Conservation (phyloP, 2,888 invertebrate species). For the Ferdinandea cuprea region DNA sequence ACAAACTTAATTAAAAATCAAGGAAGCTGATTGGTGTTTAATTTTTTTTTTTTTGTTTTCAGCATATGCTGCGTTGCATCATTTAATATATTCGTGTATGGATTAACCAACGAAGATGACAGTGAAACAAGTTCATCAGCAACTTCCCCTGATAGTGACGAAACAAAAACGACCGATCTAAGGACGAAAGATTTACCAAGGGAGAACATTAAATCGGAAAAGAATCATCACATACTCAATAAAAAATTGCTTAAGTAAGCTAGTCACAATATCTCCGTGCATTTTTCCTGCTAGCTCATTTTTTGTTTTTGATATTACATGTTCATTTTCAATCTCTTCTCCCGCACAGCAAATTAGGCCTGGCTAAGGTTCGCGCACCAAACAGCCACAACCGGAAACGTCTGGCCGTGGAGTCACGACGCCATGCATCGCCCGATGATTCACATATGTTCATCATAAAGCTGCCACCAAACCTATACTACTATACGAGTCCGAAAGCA, state of each 20-base stretch:
- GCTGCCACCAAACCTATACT: conserved; percentile 92
- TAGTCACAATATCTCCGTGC: conserved; percentile 20
- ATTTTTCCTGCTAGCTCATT: conserved; percentile 46
- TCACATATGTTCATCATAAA: conserved; percentile 94
- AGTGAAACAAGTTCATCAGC: conserved; percentile 62
- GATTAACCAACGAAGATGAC: conserved; percentile 69
- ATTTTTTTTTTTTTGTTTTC: conserved; percentile 63
- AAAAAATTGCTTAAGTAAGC: conserved; percentile 82
- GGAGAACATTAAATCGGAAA: conserved; percentile 66
- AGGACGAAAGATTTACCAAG: conserved; percentile 18
- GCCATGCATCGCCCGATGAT: conserved; percentile 88
- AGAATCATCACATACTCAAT: conserved; percentile 80
- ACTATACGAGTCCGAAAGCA: conserved; percentile 89
- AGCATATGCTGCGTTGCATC: conserved; percentile 79
- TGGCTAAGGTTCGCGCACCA: conserved; percentile 89
- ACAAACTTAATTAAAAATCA: conserved; percentile 46
- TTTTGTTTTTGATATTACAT: conserved; percentile 15
- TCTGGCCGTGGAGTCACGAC: conserved; percentile 89
- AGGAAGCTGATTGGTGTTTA: conserved; percentile 27
- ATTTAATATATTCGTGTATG: conserved; percentile 71
- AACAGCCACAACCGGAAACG: conserved; percentile 92
- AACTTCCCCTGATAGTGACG: conserved; percentile 50
- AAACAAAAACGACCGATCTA: conserved; percentile 53
- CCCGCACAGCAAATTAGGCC: conserved; percentile 87
- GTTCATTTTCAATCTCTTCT: conserved; percentile 84